A percentile compares a stretch with the other conserved stretches of the same genome.
These are phyloP conservation scores for Trialeurodes vaporariorum DNA, from an alignment of 1,140 invertebrate species.

Conservation along the genomic window DNA sequence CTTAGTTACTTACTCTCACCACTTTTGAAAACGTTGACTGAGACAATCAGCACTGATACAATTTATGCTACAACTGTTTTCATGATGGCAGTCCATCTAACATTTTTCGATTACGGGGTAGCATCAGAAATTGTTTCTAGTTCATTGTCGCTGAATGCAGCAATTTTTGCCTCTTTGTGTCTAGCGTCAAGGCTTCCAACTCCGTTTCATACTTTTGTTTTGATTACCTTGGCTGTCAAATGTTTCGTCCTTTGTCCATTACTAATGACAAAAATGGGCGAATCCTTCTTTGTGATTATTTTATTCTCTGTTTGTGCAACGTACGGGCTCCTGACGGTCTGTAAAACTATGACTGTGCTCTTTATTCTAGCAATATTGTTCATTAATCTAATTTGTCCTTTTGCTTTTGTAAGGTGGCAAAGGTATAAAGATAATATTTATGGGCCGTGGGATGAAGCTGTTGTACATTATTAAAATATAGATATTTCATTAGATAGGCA, in stretches of 20 bases:
- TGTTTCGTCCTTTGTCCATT: conserved; percentile 82
- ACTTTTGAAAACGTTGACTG: conserved; percentile 85
- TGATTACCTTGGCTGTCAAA: conserved; percentile 72
- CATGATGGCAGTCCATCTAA: conserved; percentile 76
- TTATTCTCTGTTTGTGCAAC: conserved; percentile 37
- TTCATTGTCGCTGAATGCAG: conserved; percentile 77
- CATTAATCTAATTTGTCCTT: conserved; percentile 61
- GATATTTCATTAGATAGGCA: no score
- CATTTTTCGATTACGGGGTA: conserved; percentile 85
- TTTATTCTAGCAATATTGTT: conserved; percentile 49
- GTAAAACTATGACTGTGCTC: conserved; percentile 41
- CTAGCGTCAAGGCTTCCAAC: conserved; percentile 78
- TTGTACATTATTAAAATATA: conserved; percentile 38
- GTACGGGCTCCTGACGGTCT: conserved; percentile 44
- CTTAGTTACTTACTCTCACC: conserved; percentile 80
- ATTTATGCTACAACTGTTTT: conserved; percentile 84
- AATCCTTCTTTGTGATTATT: conserved; percentile 30
- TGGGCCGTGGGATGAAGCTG: conserved; percentile 91
- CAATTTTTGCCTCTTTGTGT: conserved; percentile 86
- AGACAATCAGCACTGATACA: conserved; percentile 92
- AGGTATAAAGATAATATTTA: conserved; percentile 86
- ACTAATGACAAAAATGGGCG: conserved; percentile 48
- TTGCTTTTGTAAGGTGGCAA: conserved; percentile 67
- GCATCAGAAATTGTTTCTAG: conserved; percentile 67
- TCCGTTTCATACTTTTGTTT: conserved; percentile 73